Evolutionary conservation across 1,140 invertebrate species (phyloP), one percentile per base, ranked within the genome.

Genomic region (Pseudomyrmex concolor): DNA sequence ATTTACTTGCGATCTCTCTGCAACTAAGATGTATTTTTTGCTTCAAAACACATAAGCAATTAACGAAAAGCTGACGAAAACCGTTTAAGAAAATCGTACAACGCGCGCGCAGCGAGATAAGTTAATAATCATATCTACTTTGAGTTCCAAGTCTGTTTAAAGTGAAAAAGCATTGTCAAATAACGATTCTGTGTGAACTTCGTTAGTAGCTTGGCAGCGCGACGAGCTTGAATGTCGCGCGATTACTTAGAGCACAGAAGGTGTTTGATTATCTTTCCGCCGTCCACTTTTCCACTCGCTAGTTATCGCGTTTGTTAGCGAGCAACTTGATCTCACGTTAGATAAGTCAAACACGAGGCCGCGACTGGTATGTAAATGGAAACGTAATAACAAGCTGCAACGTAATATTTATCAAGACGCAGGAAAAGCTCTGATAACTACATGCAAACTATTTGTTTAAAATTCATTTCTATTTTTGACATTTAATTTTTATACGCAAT

Each of bases 211-310:
- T 68, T 54, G 22, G n/a, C 8, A 34, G 34, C 25, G 45, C 19
- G 15, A 63, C 68, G 59, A 63, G 19, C 45, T 63, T 73, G 55
- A 74, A 74, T 51, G 45, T 51, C 15, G 15, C 48, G 15, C n/a
- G 22, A 76, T 76, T 76, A 76, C 22, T 76, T 76, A 51, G 59
- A 63, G 45, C 72, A 17, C 45, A n/a, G 12, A 73, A 62, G 62
- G 59, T 19, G 34, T n/a, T 63, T n/a, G 43, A 74, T 74, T 74
- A 63, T 74, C 19, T 48, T 74, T 63, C 57, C 9, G 15, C n/a
- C 10, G 12, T 8, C n/a, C 70, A 4, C 12, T 25, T 48, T 73
- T 73, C 57, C 50, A 8, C 19, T 2, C 43, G 25, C 9, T 25
- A n/a, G 25, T 54, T 22, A 60, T 62, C 13, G n/a, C 15, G 70